These are phyloP conservation scores for Hylia prasina DNA, from an alignment of 2,113 vertebrate genomes.

Conservation along the genomic window DNA sequence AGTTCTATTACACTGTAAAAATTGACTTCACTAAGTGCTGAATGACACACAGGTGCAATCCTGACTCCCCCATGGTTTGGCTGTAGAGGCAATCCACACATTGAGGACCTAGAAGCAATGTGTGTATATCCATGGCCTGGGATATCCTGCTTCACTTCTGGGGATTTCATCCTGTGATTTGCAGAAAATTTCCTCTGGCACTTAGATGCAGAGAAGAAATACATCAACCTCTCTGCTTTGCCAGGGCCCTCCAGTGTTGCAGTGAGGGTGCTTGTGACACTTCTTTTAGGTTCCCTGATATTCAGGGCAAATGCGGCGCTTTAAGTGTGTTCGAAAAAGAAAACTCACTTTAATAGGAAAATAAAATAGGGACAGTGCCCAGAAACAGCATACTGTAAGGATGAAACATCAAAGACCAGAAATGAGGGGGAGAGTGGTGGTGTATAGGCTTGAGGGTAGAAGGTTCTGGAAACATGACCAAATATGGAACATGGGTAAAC, in stretches of 20 bases:
- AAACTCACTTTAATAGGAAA: too few relatives aligned
- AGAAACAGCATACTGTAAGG: too few relatives aligned
- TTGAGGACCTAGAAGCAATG: fast-evolving
- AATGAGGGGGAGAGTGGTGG: too few relatives aligned
- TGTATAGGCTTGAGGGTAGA: too few relatives aligned
- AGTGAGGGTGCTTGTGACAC: too few relatives aligned
- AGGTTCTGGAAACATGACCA: too few relatives aligned
- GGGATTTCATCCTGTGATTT: neutral
- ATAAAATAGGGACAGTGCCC: too few relatives aligned
- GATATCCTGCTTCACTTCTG: neutral
- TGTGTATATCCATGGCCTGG: fast-evolving
- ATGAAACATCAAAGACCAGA: too few relatives aligned
- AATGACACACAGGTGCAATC: neutral
- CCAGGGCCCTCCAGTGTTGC: neutral
- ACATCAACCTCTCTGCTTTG: neutral
- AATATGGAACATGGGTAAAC: too few relatives aligned
- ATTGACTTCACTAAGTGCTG: neutral
- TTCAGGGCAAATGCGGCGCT: too few relatives aligned
- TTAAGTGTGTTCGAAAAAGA: too few relatives aligned
- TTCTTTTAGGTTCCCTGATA: too few relatives aligned
- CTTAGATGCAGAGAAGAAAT: neutral
- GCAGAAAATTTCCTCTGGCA: neutral
- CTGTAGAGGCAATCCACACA: neutral
- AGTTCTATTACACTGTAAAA: neutral
- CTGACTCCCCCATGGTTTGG: fast-evolving